Base-by-base conservation (phyloP, 2,888 invertebrate genomes). In the Apoderus coryli region DNA sequence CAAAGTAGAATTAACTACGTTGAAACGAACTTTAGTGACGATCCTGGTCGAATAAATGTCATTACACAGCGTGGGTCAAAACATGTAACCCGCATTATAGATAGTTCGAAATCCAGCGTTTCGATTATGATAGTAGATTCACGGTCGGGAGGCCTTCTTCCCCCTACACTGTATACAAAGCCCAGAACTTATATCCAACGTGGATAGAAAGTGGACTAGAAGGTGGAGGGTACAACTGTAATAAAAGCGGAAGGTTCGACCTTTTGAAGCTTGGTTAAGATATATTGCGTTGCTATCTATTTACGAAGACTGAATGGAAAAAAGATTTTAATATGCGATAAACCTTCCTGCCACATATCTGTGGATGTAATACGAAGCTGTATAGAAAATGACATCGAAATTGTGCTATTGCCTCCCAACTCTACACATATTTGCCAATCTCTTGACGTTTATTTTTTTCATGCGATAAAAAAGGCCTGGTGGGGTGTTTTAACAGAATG, bases 1-100 rank as follows among this genome's bases (percentile, higher is more conserved):
- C n/a, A 19, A 19, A 19, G n/a, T 19, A 19, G 6, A 19, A 19
- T 19, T 7, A 19, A 19, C n/a, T 19, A 19, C 19, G 19, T 7
- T 19, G 19, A 19, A n/a, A 19, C 19, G n/a, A 19, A 19, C n/a
- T 19, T 19, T 19, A 19, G 19, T 19, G 19, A 19, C n/a, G 19
- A 19, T 19, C 19, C 19, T 19, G 19, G 19, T 19, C 19, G 19
- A 19, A 19, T 19, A n/a, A 19, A 19, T 7, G 19, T 19, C n/a
- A n/a, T 7, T 19, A 19, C 19, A 19, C 6, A 19, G 19, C 19
- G 19, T 19, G 19, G 19, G 19, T 19, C 19, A 19, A 19, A 19
- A 19, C 19, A 19, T 19, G 19, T 19, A 7, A n/a, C 6, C n/a
- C 19, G 19, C 19, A 19, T 19, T 19, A 19, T 19, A 7, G 19